These are phyloP conservation scores for human DNA, from an alignment of 2,113 vertebrate species.

Conservation along the genomic window GRCh38 chr9:81719501-81720000, in stretches of 20 bases:
- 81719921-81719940: neutral
- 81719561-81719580: neutral
- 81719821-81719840: neutral
- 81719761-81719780: neutral
- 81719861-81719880: neutral
- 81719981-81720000: neutral
- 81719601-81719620: neutral
- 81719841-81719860: neutral
- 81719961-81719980: neutral
- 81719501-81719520: too few relatives aligned
- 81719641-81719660: neutral
- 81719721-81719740: neutral
- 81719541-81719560: neutral
- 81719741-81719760: neutral
- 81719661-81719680: neutral
- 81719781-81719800: neutral
- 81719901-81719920: neutral
- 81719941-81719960: neutral
- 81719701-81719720: neutral
- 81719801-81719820: neutral
- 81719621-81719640: neutral
- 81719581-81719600: neutral
- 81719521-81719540: neutral
- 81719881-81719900: neutral
- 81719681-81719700: neutral